Percentiles rank a stretch among this genome's conserved stretches.
Evolutionary conservation across 2,888 invertebrate genomes (phyloP).

Genomic region (Spilarctia lutea): DNA sequence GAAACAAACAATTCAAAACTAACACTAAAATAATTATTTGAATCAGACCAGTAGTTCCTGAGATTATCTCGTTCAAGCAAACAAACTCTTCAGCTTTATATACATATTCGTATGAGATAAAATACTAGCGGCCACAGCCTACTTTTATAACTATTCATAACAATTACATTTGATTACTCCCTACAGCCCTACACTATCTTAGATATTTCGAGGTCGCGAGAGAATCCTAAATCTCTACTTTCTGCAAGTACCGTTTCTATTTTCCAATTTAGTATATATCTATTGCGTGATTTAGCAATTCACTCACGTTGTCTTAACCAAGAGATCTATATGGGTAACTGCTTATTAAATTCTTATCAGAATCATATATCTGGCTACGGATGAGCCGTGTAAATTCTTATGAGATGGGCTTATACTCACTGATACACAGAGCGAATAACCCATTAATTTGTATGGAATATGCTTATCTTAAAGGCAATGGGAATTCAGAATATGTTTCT

Average conservation of each 20-base stretch:
- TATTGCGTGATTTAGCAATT: neutral
- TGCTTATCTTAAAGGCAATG: neutral
- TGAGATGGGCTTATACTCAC: neutral
- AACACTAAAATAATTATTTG: no score
- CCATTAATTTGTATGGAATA: constrained; percentile 3
- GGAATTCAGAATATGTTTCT: neutral
- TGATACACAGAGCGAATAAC: neutral
- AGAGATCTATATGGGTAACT: constrained; percentile 23
- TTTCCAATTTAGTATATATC: neutral
- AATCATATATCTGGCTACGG: constrained; percentile 14
- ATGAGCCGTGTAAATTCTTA: constrained; percentile 12
- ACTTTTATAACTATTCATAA: no score
- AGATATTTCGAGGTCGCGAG: no score
- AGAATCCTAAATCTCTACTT: neutral
- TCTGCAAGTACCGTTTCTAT: neutral
- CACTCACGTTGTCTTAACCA: constrained; percentile 4
- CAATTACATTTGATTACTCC: no score
- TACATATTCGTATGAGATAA: no score
- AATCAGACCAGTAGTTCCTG: no score
- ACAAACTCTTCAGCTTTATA: no score
- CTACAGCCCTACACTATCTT: no score
- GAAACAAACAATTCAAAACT: no score
- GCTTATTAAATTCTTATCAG: constrained; percentile 35
- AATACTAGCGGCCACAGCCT: no score
- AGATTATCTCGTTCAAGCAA: no score